Conservation (phyloP, 2,888 invertebrate genomes). For the Onchidella celtica region DNA sequence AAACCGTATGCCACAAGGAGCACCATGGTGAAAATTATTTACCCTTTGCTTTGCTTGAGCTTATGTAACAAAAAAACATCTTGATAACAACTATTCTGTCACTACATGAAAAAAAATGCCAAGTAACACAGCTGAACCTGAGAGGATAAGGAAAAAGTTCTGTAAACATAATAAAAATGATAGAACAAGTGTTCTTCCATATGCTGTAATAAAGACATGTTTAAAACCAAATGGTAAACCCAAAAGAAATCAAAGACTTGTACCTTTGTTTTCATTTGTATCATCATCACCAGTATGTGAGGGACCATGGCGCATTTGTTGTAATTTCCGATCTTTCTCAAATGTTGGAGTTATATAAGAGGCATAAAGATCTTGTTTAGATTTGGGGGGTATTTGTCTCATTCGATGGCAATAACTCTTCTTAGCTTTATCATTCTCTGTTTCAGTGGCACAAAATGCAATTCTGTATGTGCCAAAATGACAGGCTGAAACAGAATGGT, state of each 20-base stretch:
- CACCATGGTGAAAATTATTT: no score
- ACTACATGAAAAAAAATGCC: no score
- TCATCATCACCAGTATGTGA: constrained; percentile 16
- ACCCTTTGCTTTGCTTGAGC: no score
- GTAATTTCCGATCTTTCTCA: neutral
- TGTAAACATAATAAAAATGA: no score
- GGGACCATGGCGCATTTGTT: neutral
- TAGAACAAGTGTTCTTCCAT: no score
- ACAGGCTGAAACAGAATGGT: constrained; percentile 12
- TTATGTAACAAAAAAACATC: no score
- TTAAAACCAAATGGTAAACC: no score
- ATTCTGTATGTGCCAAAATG: constrained; percentile 15
- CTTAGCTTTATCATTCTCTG: neutral
- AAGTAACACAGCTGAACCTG: no score
- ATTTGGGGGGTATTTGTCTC: neutral
- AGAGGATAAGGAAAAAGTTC: no score
- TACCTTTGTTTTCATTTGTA: neutral
- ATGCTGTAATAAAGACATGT: no score
- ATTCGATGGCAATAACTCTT: neutral
- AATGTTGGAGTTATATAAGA: constrained; percentile 33
- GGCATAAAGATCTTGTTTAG: constrained; percentile 28
- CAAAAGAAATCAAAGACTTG: constrained; percentile 8
- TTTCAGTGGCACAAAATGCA: constrained; percentile 22
- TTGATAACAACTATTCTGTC: no score
- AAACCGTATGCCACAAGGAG: no score